Evolutionary conservation across 2,113 vertebrate species (phyloP).

Genomic region (Suncus etruscus): DNA sequence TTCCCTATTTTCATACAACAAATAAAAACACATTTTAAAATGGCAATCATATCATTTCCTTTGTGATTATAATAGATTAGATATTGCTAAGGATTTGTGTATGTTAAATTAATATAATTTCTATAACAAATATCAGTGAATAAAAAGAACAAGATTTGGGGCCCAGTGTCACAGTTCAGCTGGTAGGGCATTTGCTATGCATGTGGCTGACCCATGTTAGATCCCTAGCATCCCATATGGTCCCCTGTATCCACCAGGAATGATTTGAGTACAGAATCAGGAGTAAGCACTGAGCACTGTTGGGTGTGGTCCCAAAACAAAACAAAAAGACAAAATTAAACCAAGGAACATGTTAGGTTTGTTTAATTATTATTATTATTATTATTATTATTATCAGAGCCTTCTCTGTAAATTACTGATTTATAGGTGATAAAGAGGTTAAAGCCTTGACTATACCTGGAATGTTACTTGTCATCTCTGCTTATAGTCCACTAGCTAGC

Average conservation of each 20-base stretch:
- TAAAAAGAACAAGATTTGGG: not conserved
- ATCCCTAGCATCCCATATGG: too few species aligned
- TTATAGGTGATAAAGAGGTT: not conserved
- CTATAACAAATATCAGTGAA: slow-evolving; percentile 27
- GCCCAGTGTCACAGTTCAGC: too few species aligned
- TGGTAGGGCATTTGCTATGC: too few species aligned
- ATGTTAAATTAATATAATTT: slow-evolving; percentile 10
- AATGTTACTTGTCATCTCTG: not conserved
- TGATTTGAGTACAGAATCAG: too few species aligned
- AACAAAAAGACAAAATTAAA: too few species aligned
- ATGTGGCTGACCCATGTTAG: too few species aligned
- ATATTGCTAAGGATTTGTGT: not conserved
- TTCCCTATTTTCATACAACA: not conserved
- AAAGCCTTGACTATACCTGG: not conserved
- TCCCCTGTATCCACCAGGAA: too few species aligned
- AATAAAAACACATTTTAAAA: slow-evolving; percentile 34
- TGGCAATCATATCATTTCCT: not conserved
- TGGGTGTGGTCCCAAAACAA: too few species aligned
- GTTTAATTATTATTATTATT: not conserved
- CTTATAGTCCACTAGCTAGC: not conserved
- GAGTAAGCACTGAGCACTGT: too few species aligned
- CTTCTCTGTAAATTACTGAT: not conserved
- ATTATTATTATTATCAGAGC: not conserved
- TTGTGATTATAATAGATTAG: not conserved
- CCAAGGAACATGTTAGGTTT: too few species aligned